These are phyloP conservation scores for Oncopodura yosiiana DNA, from an alignment of 1,140 invertebrate species.

Conservation along the genomic window DNA sequence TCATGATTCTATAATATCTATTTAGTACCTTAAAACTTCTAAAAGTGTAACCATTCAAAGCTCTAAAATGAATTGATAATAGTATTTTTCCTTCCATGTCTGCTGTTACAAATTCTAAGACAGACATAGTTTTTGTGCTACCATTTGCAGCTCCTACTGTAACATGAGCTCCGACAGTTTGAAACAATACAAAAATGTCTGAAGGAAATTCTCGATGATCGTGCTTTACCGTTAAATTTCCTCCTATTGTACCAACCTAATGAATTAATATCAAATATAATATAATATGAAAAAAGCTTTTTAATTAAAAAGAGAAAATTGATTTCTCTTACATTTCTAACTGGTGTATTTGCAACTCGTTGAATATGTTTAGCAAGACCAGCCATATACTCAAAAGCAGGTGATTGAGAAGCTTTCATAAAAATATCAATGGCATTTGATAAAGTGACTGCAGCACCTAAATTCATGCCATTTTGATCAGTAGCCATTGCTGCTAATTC, in stretches of 20 bases:
- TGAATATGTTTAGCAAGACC: constrained; percentile 56
- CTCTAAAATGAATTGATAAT: constrained; percentile 48
- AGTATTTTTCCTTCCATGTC: constrained; percentile 56
- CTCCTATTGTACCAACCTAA: constrained; percentile 39
- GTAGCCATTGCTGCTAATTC: too few relatives aligned
- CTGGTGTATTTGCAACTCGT: constrained; percentile 58
- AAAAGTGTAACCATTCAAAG: constrained; percentile 42
- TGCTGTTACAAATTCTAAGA: too few relatives aligned
- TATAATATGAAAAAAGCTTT: too few relatives aligned
- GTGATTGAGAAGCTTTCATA: constrained; percentile 40
- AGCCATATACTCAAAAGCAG: constrained; percentile 43
- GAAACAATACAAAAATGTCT: constrained; percentile 42
- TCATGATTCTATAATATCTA: too few relatives aligned
- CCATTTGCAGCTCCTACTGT: constrained; percentile 28
- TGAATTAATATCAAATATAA: constrained; percentile 33
- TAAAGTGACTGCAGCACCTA: constrained; percentile 54
- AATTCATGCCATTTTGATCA: constrained; percentile 7
- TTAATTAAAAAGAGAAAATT: constrained; percentile 6
- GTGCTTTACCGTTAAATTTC: constrained; percentile 46
- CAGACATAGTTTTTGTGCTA: constrained; percentile 27
- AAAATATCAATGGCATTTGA: constrained; percentile 54
- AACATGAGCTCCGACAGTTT: constrained; percentile 39
- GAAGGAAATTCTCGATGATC: constrained; percentile 43
- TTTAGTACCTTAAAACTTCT: constrained; percentile 50
- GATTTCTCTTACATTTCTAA: constrained; percentile 56